Evolutionary conservation across 92 coral and sea anemone genomes (phyloP).

Genomic region (Epizoanthus rinbou): DNA sequence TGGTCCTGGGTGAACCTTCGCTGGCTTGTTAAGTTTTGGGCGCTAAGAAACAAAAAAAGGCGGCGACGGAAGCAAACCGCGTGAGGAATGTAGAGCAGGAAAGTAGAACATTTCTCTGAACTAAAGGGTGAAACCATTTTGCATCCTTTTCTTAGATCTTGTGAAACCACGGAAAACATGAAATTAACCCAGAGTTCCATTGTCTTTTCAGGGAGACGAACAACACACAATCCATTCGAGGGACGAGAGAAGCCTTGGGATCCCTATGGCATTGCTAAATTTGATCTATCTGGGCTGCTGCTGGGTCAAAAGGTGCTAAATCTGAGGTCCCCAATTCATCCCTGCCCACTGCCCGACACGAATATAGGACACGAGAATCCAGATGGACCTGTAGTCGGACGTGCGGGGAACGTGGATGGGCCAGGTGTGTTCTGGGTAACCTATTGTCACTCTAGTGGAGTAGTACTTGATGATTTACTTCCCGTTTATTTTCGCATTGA

Average conservation of each 20-base stretch:
- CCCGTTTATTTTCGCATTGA: too few species aligned
- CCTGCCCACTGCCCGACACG: conserved; percentile 85
- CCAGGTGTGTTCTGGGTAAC: conserved; percentile 67
- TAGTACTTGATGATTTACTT: too few species aligned
- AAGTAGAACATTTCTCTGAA: too few species aligned
- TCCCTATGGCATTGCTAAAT: conserved; percentile 93
- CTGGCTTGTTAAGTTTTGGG: too few species aligned
- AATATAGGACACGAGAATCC: conserved; percentile 87
- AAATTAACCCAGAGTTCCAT: background rate
- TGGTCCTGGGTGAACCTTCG: too few species aligned
- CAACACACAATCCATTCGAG: conserved; percentile 93
- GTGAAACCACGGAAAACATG: too few species aligned
- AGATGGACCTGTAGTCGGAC: conserved; percentile 84
- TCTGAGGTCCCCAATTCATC: conserved; percentile 81
- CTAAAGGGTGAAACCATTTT: too few species aligned
- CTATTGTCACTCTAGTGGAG: too few species aligned
- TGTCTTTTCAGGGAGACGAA: conserved; percentile 81
- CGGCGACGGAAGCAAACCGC: too few species aligned
- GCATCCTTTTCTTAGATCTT: too few species aligned
- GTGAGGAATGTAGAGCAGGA: too few species aligned
- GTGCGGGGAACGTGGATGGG: conserved; percentile 91
- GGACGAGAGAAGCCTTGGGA: conserved; percentile 90
- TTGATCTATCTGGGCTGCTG: conserved; percentile 87
- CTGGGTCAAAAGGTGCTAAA: conserved; percentile 83
- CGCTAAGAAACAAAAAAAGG: too few species aligned